These are phyloP conservation scores for Nymphalis urticae DNA, from an alignment of 2,888 invertebrate species.

Conservation along the genomic window DNA sequence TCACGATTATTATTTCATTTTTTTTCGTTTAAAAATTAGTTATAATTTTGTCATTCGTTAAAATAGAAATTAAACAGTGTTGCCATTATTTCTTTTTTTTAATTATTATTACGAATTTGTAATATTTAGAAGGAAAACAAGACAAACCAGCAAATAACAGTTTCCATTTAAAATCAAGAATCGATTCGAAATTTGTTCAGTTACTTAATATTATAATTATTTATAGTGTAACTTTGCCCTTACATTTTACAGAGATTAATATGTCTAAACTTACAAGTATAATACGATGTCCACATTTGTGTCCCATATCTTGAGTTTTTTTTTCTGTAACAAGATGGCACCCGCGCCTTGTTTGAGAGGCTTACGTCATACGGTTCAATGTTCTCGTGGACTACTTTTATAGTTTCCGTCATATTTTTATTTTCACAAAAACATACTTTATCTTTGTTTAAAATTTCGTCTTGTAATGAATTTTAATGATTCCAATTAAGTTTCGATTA, in stretches of 20 bases:
- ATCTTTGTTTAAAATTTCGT: background rate
- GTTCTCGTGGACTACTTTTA: constrained; percentile 10
- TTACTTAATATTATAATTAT: too few relatives aligned
- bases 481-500: too few relatives aligned
- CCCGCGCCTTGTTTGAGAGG: constrained; percentile 8
- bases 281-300: constrained; percentile 10
- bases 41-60: too few relatives aligned
- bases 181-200: too few relatives aligned
- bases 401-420: constrained; percentile 4
- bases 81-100: too few relatives aligned
- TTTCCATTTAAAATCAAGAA: too few relatives aligned
- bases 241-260: background rate
- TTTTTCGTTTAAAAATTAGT: too few relatives aligned
- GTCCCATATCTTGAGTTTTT: constrained; percentile 11
- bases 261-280: background rate
- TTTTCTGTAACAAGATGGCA: constrained; percentile 9
- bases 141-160: too few relatives aligned
- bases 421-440: background rate
- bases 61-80: too few relatives aligned
- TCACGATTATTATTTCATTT: background rate
- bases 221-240: background rate
- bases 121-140: too few relatives aligned
- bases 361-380: background rate
- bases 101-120: too few relatives aligned
- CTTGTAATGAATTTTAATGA: background rate